phyloP scores from a whole-genome alignment of 2,113 vertebrate species.

The Aptenodytes patagonicus region DNA sequence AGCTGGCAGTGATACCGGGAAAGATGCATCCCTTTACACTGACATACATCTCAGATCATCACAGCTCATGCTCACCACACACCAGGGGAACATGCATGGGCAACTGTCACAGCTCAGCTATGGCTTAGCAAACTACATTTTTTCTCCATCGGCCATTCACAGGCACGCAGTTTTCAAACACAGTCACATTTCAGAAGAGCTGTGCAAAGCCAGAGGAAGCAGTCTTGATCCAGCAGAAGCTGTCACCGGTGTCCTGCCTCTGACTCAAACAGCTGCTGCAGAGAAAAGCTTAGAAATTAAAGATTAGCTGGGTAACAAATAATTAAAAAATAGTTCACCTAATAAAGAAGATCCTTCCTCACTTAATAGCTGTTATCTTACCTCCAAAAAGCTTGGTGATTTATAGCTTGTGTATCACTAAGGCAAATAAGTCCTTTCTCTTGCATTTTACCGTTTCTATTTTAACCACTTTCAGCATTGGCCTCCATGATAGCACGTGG shows the following conservation, averaged over 20 bases:
- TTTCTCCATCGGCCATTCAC: not conserved
- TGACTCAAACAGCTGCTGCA: not conserved
- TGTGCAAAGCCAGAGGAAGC: not conserved
- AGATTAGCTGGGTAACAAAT: not conserved
- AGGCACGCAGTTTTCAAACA: not conserved
- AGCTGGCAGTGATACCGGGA: not conserved
- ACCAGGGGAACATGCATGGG: not conserved
- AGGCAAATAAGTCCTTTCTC: not conserved
- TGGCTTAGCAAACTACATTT: not conserved
- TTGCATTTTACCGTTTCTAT: not conserved
- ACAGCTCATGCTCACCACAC: not conserved
- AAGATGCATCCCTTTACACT: not conserved
- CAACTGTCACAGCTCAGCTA: not conserved
- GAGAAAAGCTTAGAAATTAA: not conserved
- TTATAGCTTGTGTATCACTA: not conserved
- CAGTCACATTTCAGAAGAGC: not conserved
- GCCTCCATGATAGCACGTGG: not conserved
- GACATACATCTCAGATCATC: not conserved
- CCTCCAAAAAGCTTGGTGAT: not conserved
- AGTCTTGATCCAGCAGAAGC: not conserved
- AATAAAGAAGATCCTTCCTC: not conserved
- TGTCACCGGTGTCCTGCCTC: not conserved
- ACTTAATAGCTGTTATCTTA: not conserved
- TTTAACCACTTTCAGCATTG: not conserved
- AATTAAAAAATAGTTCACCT: not conserved